phyloP scores from a whole-genome alignment of 2,113 vertebrate genomes.

The Mobula hypostoma region DNA sequence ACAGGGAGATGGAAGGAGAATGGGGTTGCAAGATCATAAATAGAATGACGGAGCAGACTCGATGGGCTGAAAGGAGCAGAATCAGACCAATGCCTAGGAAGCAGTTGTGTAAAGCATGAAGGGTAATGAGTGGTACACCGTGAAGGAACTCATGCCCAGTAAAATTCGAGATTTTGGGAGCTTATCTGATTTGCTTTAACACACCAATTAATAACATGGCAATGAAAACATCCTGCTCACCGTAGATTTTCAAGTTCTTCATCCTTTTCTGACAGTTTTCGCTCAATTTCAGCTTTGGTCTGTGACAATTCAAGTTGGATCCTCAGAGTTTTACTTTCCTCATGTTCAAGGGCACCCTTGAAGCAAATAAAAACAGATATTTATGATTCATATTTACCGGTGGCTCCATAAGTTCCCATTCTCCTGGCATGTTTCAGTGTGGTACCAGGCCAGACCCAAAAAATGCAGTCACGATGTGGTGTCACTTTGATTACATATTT shows the following conservation, averaged over 20 bases:
- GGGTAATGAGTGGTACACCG: background rate
- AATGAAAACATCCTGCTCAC: conserved; percentile 48
- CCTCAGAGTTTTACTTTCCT: conserved; percentile 83
- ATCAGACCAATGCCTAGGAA: background rate
- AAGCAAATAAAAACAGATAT: background rate
- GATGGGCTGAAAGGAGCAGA: too few species aligned
- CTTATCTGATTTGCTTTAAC: background rate
- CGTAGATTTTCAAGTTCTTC: conserved; percentile 83
- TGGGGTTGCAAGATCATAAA: too few species aligned
- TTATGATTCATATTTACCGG: background rate
- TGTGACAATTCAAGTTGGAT: conserved; percentile 87
- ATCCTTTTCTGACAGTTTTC: conserved; percentile 83
- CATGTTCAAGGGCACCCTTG: conserved; percentile 82
- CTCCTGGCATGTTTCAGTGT: background rate
- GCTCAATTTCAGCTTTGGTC: conserved; percentile 80
- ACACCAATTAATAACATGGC: background rate
- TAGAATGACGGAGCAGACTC: too few species aligned
- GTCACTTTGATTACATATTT: background rate
- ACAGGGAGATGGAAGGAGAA: too few species aligned
- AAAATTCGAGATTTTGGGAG: background rate
- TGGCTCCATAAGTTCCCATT: background rate
- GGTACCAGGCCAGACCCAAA: background rate
- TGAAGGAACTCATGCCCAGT: too few species aligned
- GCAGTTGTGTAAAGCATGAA: background rate
- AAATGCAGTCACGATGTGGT: background rate